Evolutionary conservation across 2,113 vertebrate genomes (phyloP).

Genomic region (Hippocampus zosterae): DNA sequence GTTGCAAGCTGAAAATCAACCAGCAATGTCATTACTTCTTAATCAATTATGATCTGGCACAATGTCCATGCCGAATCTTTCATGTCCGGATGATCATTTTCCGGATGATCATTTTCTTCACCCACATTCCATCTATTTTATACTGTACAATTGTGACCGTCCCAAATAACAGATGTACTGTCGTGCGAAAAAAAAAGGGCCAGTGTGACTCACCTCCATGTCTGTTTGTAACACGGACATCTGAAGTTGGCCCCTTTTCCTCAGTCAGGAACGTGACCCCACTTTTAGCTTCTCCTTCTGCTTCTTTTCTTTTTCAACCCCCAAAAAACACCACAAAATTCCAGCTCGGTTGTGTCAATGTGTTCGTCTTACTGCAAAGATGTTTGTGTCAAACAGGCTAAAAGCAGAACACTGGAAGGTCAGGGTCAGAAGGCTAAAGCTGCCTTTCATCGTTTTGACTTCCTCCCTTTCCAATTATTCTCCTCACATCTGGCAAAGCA

Average conservation of each 20-base stretch:
- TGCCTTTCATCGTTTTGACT: conserved; percentile 42
- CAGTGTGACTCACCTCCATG: no score
- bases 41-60: no score
- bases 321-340: no score
- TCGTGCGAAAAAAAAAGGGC: no score
- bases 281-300: not conserved
- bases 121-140: not conserved
- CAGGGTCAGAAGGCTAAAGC: conserved; percentile 20
- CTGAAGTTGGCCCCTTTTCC: not conserved
- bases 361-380: not conserved
- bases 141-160: not conserved
- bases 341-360: no score
- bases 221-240: not conserved
- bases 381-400: not conserved
- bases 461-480: conserved; percentile 58
- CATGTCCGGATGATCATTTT: no score
- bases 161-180: not conserved
- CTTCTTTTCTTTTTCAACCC: no score
- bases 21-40: no score
- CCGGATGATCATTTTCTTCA: no score
- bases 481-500: conserved; percentile 53
- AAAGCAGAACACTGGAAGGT: not conserved
- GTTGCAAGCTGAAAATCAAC: no score
- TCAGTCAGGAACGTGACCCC: not conserved
- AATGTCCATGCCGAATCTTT: no score